Percentiles rank a stretch among this genome's conserved stretches.
Evolutionary conservation across 1,140 invertebrate genomes (phyloP).

Genomic region (Adoxophyes honmai): DNA sequence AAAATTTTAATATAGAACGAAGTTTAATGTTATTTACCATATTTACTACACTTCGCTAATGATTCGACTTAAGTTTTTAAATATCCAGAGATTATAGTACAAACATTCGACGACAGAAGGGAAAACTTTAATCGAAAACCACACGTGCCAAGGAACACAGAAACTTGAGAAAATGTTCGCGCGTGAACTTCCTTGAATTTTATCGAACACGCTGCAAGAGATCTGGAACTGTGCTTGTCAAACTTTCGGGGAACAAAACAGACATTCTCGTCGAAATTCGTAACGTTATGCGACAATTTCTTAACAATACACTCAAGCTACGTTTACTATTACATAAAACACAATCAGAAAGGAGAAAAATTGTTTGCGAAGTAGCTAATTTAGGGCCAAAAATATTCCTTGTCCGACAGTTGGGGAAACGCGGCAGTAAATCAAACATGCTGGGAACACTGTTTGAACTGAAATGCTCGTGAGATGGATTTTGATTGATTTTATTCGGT

Average conservation of each 20-base stretch:
- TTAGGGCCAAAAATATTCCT: too few relatives aligned
- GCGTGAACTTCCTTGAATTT: conserved; percentile 52
- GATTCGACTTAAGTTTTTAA: conserved; percentile 18
- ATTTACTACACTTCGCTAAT: too few relatives aligned
- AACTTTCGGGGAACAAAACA: not conserved
- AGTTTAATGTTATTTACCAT: too few relatives aligned
- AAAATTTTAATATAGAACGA: too few relatives aligned
- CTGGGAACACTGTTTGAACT: conserved; percentile 50
- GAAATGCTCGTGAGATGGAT: conserved; percentile 43
- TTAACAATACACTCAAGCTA: too few relatives aligned
- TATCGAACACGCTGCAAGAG: conserved; percentile 51
- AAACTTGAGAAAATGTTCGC: conserved; percentile 51
- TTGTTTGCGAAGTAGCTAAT: conserved; percentile 2
- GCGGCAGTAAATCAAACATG: conserved; percentile 43
- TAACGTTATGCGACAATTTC: too few relatives aligned
- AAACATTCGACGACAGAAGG: conserved; percentile 31
- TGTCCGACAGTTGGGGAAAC: not conserved
- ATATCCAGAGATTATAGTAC: conserved; percentile 18
- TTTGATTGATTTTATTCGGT: conserved; percentile 54
- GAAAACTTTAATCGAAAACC: conserved; percentile 66
- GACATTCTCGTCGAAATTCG: too few relatives aligned
- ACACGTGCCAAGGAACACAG: conserved; percentile 50
- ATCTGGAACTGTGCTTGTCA: conserved; percentile 2
- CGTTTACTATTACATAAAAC: too few relatives aligned
- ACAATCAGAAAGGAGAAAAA: not conserved